These are phyloP conservation scores for Coptodon bakossiorum DNA, from an alignment of 2,113 vertebrate genomes.

Conservation along the genomic window DNA sequence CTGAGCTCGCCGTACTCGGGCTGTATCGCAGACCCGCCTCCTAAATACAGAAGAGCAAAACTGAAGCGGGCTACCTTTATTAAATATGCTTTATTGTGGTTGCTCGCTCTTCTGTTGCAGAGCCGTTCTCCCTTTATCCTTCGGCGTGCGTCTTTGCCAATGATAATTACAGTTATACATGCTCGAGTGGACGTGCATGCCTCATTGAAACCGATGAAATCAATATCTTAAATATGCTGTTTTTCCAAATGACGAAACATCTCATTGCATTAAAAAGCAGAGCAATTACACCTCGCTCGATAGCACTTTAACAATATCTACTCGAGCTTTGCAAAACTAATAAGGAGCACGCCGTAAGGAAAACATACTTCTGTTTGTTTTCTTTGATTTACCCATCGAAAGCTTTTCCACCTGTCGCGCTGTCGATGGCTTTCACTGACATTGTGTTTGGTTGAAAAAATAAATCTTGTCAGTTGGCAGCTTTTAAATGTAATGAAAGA, in stretches of 20 bases:
- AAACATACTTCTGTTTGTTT: not conserved
- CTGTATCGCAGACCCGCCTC: not conserved
- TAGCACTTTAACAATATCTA: not conserved
- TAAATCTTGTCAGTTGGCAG: not conserved
- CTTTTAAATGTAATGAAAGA: not conserved
- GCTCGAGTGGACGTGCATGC: not conserved
- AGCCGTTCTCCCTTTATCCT: not conserved
- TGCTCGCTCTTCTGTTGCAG: not conserved
- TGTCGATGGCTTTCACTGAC: not conserved
- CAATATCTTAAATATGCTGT: slow-evolving; percentile 18
- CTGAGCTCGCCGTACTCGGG: slow-evolving; percentile 1
- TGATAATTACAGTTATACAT: slow-evolving; percentile 5
- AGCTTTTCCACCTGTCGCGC: not conserved
- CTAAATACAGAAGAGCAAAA: not conserved
- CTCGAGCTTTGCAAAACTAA: not conserved
- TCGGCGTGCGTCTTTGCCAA: not conserved
- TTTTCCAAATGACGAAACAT: slow-evolving; percentile 14
- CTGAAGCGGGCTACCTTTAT: not conserved
- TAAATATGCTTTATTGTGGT: not conserved
- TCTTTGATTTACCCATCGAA: not conserved
- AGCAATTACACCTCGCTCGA: not conserved
- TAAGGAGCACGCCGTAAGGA: not conserved
- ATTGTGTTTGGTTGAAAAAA: not conserved
- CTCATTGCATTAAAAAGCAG: not conserved
- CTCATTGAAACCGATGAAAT: slow-evolving; percentile 25